A percentile compares a stretch with the other conserved stretches of the same genome.
Evolutionary conservation across 2,113 vertebrate genomes (phyloP).

Genomic region (Indri indri): DNA sequence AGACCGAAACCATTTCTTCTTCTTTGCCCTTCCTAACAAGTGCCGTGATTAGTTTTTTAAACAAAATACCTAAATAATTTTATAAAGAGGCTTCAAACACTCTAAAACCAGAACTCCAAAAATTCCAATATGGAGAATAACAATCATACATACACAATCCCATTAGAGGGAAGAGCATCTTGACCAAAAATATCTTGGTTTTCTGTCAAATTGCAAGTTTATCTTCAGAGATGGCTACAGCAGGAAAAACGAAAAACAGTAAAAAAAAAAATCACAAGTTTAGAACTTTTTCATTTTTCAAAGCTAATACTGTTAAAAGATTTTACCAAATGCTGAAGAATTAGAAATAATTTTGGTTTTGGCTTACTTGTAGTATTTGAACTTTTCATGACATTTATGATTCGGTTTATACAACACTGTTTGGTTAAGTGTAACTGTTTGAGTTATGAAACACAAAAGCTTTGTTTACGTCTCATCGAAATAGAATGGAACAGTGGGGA

Average conservation of each 20-base stretch:
- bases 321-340: neutral
- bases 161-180: neutral
- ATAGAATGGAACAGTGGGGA: neutral
- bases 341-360: neutral
- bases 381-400: neutral
- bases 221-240: neutral
- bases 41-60: neutral
- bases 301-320: neutral
- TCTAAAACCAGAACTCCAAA: neutral
- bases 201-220: neutral
- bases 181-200: neutral
- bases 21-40: neutral
- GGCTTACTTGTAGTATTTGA: neutral
- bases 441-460: neutral
- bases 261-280: neutral
- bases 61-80: neutral
- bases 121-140: neutral
- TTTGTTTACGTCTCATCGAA: neutral
- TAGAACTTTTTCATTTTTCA: neutral
- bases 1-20: neutral
- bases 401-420: neutral
- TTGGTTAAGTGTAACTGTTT: neutral
- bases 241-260: neutral
- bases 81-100: neutral
- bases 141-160: neutral